These are phyloP conservation scores for Tetragnatha montana DNA, from an alignment of 2,888 invertebrate genomes.

Conservation along the genomic window DNA sequence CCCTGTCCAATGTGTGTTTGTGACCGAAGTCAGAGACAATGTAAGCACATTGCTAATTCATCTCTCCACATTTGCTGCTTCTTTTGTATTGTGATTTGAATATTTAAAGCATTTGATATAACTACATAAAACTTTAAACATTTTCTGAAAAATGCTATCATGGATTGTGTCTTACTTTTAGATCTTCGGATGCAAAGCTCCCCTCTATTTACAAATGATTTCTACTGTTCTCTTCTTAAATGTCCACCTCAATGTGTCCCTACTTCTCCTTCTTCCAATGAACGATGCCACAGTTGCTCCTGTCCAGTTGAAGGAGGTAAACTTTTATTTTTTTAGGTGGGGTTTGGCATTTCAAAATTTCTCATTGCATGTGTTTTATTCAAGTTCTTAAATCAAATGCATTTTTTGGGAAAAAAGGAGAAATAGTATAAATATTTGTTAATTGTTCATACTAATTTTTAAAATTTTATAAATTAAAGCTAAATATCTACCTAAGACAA, in stretches of 20 bases:
- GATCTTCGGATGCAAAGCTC: background rate
- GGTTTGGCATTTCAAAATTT: background rate
- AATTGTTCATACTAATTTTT: background rate
- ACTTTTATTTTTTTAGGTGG: background rate
- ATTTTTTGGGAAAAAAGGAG: background rate
- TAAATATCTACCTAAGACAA: background rate
- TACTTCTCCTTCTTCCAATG: background rate
- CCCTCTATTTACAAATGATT: background rate
- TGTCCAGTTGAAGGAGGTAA: constrained; percentile 42
- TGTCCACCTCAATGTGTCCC: constrained; percentile 34
- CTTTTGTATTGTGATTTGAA: background rate
- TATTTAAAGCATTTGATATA: background rate
- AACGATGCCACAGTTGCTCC: constrained; percentile 34
- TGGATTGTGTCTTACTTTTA: background rate
- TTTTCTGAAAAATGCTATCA: background rate
- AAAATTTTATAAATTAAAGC: background rate
- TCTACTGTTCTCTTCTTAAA: constrained; percentile 22
- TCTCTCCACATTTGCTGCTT: background rate
- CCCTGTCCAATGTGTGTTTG: constrained; percentile 52
- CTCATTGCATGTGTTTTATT: too few relatives aligned
- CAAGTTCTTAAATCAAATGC: background rate
- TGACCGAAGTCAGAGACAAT: constrained; percentile 28
- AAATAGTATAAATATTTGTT: background rate
- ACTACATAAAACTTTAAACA: background rate
- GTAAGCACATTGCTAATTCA: constrained; percentile 19